Evolutionary conservation across 2,797 vertebrate genomes (phyloP), one percentile per base, ranked within the genome.

Genomic region (Crypturellus tataupa): DNA sequence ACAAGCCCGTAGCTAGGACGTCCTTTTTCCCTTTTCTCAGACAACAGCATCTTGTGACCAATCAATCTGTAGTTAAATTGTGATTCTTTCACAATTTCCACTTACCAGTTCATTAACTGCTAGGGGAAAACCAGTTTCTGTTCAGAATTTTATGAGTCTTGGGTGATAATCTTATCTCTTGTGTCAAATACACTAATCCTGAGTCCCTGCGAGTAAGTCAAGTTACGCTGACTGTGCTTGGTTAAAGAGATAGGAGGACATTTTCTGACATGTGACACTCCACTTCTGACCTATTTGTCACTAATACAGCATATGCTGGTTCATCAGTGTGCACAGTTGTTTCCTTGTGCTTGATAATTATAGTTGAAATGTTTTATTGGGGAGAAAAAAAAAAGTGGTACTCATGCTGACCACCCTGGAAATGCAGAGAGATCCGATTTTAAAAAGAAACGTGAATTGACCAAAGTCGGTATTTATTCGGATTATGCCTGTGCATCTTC

Each of bases 161-260:
- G 42, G 70, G 73, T 69, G 64, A 75, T 58, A 89, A 21, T 68
- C 64, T 87, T 89, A 76, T 79, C 84, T 89, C 55, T 82, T 79
- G 80, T 84, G 10, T 78, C 31, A 65, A 51, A 53, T n/a, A 75
- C 65, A 79, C 51, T 93, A 85, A 95, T 85, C 81, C 77, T n/a
- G 35, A 75, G 24, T 49, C 69, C 62, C 47, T 85, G n/a, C 0
- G 6, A 60, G 24, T n/a, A 27, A 17, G 63, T 63, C 49, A 85
- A 78, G 62, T 39, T 47, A 44, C 1, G 11, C 47, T 89, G 60
- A 64, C 69, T 93, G 33, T 82, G 51, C 68, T 93, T 80, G 62
- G 15, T 85, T 6, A 39, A 64, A 62, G 49, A 91, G 80, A 76
- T 20, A 37, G 15, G 6, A 23, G 19, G 5, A 10, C 85, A 3